phyloP scores from a whole-genome alignment of 1,140 invertebrate species.

The Probaryconus sp. region DNA sequence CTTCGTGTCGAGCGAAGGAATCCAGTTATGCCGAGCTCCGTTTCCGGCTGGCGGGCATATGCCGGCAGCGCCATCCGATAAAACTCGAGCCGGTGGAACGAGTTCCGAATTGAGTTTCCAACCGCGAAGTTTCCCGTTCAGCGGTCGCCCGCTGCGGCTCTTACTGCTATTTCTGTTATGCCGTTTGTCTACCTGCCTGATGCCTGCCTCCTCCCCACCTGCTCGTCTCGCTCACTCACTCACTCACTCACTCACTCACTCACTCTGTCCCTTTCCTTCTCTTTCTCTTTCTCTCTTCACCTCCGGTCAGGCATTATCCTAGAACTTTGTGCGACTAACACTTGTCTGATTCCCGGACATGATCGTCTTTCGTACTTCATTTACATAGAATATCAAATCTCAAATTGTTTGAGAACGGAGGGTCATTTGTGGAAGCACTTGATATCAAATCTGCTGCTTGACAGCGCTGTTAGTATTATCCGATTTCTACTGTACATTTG shows the following conservation, averaged over 20 bases:
- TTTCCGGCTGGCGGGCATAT: constrained; percentile 46
- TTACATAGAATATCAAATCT: too few species aligned
- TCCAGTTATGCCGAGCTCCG: constrained; percentile 43
- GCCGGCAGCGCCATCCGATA: constrained; percentile 47
- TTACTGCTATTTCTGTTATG: constrained; percentile 42
- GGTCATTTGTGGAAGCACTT: too few species aligned
- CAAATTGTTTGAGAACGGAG: too few species aligned
- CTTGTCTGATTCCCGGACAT: too few species aligned
- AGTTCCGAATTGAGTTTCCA: constrained; percentile 55
- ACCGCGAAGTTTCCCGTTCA: constrained; percentile 38
- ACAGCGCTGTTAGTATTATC: too few species aligned
- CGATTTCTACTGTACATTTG: too few species aligned
- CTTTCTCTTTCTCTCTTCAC: too few species aligned
- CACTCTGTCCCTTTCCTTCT: constrained; percentile 29
- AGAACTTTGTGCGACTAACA: too few species aligned
- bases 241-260: constrained; percentile 4
- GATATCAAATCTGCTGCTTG: too few species aligned
- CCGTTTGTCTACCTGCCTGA: constrained; percentile 45
- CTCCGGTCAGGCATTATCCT: too few species aligned
- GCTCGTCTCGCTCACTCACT: not conserved
- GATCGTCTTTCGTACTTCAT: too few species aligned
- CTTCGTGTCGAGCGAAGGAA: constrained; percentile 50
- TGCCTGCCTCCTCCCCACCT: constrained; percentile 1
- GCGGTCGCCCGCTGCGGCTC: constrained; percentile 1
- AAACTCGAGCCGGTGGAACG: constrained; percentile 48